phyloP scores from a whole-genome alignment of 2,113 vertebrate genomes.

The Lichenostomus cassidix region DNA sequence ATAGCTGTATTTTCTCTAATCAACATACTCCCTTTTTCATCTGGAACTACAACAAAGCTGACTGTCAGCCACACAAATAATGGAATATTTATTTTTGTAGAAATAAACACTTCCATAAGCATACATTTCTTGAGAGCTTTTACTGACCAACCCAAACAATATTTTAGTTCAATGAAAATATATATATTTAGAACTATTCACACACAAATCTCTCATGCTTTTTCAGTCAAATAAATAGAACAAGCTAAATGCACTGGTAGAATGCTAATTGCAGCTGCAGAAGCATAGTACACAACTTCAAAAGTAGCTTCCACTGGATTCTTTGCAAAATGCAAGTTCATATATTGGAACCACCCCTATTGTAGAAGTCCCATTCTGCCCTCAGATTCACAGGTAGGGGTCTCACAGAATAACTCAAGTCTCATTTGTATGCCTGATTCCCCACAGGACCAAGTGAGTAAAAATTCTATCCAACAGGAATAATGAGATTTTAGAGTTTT shows the following conservation, averaged over 20 bases:
- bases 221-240: constrained; percentile 42
- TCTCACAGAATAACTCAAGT: not conserved
- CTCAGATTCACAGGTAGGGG: not conserved
- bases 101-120: constrained; percentile 47
- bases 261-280: not conserved
- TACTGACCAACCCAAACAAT: constrained; percentile 65
- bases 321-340: not conserved
- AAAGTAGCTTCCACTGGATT: not conserved
- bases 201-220: not conserved
- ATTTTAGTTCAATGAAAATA: constrained; percentile 40
- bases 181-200: constrained; percentile 38
- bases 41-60: constrained; percentile 60
- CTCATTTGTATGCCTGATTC: not conserved
- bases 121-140: constrained; percentile 43
- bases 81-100: constrained; percentile 49
- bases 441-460: not conserved
- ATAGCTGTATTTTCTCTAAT: constrained; percentile 60
- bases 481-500: not conserved
- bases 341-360: accelerated
- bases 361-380: not conserved
- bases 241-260: not conserved
- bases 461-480: not conserved
- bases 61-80: constrained; percentile 55
- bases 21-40: constrained; percentile 45
- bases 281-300: not conserved